phyloP scores from a whole-genome alignment of 2,888 invertebrate genomes.

The Drosophila differens region DNA sequence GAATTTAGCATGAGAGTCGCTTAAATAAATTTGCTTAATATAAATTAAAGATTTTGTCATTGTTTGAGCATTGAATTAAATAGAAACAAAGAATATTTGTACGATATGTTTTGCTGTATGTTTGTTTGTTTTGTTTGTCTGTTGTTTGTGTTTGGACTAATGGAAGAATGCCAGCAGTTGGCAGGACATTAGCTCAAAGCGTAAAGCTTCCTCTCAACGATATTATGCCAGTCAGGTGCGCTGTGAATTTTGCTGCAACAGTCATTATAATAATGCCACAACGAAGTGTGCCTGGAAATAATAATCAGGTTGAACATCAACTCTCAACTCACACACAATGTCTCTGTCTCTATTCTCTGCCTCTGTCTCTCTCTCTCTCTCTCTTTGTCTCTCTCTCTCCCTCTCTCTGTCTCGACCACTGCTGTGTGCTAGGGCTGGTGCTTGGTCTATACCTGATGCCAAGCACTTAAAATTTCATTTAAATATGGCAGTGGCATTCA shows the following conservation, averaged over 20 bases:
- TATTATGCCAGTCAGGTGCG: constrained; percentile 79
- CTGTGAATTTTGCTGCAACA: constrained; percentile 82
- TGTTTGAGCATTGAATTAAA: constrained; percentile 23
- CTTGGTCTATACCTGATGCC: constrained; percentile 34
- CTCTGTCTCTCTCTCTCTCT: constrained; percentile 1
- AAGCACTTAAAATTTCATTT: constrained; percentile 77
- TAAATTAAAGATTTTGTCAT: constrained; percentile 40
- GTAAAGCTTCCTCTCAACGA: constrained; percentile 36
- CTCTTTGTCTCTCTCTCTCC: constrained; percentile 14
- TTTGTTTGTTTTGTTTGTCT: constrained; percentile 13
- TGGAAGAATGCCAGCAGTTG: constrained; percentile 64
- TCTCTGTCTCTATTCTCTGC: constrained; percentile 4
- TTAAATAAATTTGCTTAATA: constrained; percentile 30
- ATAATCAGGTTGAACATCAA: constrained; percentile 64
- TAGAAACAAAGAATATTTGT: neutral
- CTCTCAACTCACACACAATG: constrained; percentile 5
- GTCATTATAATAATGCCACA: constrained; percentile 83
- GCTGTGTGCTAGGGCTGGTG: constrained; percentile 19
- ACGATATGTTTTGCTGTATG: constrained; percentile 13
- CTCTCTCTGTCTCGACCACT: constrained; percentile 5
- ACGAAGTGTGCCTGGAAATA: constrained; percentile 82
- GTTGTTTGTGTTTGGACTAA: constrained; percentile 50
- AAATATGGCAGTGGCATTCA: constrained; percentile 59
- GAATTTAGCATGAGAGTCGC: neutral
- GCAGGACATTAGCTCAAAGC: constrained; percentile 68